A percentile compares a stretch with the other conserved stretches of the same genome.
Conservation (phyloP, 2,113 vertebrate genomes). For the Pongo pygmaeus region DNA sequence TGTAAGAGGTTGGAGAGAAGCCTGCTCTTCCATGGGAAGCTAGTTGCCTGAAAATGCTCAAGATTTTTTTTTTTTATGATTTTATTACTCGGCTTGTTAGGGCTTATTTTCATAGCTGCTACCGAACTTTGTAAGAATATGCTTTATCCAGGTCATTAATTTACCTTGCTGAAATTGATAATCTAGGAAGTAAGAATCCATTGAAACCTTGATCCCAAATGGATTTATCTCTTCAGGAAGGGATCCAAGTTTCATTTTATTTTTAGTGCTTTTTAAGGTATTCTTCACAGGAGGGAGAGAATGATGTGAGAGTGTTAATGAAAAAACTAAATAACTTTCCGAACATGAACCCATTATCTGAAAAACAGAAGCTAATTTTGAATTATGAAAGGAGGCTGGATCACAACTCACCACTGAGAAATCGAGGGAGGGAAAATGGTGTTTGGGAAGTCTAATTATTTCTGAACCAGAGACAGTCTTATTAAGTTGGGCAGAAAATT, state of each 20-base stretch:
- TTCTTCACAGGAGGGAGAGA: constrained; percentile 48
- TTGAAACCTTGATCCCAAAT: background rate
- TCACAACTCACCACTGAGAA: constrained; percentile 76
- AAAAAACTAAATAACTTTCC: constrained; percentile 84
- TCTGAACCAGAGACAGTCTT: constrained; percentile 86
- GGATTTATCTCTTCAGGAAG: constrained; percentile 66
- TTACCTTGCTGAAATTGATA: constrained; percentile 25
- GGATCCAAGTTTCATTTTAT: background rate
- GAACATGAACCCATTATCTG: constrained; percentile 75
- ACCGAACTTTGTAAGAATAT: background rate
- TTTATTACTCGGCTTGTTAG: background rate
- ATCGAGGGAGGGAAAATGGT: constrained; percentile 80
- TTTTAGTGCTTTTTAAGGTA: constrained; percentile 40
- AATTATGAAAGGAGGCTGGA: constrained; percentile 82
- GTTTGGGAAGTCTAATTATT: constrained; percentile 88
- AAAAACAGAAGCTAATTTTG: constrained; percentile 81
- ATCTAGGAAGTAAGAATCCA: constrained; percentile 11
- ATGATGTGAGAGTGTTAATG: constrained; percentile 77
- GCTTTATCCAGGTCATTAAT: background rate
- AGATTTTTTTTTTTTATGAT: background rate
- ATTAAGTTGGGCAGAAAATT: constrained; percentile 90
- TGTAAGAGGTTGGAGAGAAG: background rate
- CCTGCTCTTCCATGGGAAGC: background rate
- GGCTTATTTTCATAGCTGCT: background rate
- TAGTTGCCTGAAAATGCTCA: background rate